phyloP scores from a whole-genome alignment of 1,140 invertebrate species.

The Trichonephila clavipes region DNA sequence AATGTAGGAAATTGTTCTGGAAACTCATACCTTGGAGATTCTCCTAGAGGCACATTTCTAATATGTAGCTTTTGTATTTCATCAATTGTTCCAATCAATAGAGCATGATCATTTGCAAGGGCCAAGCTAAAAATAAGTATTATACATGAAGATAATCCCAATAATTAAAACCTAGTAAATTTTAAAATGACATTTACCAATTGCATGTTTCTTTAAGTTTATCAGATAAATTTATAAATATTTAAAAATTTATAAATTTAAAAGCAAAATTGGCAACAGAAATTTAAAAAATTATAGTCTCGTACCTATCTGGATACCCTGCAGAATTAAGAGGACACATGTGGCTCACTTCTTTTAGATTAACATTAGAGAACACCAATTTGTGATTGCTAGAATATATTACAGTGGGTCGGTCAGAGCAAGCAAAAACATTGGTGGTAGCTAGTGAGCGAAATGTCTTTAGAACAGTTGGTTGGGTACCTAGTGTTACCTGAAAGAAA shows the following conservation, averaged over 20 bases:
- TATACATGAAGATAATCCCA: no score
- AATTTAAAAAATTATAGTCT: not conserved
- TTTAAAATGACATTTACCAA: no score
- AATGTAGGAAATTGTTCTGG: no score
- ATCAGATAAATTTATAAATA: no score
- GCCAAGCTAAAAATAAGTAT: slow-evolving; percentile 87
- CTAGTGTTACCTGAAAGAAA: slow-evolving; percentile 88
- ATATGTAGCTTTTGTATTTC: slow-evolving; percentile 99
- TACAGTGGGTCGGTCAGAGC: slow-evolving; percentile 98
- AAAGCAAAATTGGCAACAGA: no score
- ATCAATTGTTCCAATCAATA: slow-evolving; percentile 99
- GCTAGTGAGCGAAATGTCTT: slow-evolving; percentile 94
- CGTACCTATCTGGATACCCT: slow-evolving; percentile 93
- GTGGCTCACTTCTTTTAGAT: slow-evolving; percentile 98
- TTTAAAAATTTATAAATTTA: no score
- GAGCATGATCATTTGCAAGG: slow-evolving; percentile 93
- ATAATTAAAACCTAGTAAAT: no score
- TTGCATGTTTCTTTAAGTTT: no score
- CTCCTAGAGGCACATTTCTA: slow-evolving; percentile 94
- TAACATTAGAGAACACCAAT: slow-evolving; percentile 99
- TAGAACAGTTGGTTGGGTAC: slow-evolving; percentile 97
- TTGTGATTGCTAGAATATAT: slow-evolving; percentile 99
- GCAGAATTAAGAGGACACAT: slow-evolving; percentile 98
- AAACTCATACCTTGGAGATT: slow-evolving; percentile 87
- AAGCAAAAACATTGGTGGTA: slow-evolving; percentile 98